Evolutionary conservation across 2,797 vertebrate genomes (phyloP).

Genomic region (Yasuhikotakia modesta): DNA sequence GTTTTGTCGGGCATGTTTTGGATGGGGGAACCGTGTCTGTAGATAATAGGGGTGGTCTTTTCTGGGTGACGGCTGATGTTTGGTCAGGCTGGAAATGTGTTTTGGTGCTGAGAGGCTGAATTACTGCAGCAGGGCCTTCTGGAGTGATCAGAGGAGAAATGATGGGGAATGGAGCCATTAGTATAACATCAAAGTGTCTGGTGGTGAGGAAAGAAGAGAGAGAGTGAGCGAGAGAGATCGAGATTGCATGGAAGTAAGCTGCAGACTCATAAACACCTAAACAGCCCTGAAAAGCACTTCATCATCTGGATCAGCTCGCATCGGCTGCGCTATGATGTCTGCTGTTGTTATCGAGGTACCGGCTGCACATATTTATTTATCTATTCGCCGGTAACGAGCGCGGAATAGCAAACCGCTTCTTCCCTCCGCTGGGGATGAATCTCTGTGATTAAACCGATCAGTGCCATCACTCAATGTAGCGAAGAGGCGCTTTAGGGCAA

Average conservation of each 20-base stretch:
- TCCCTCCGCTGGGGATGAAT: conserved; percentile 44
- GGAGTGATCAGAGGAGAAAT: conserved; percentile 47
- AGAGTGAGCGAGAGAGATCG: conserved; percentile 3
- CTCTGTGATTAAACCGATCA: conserved; percentile 60
- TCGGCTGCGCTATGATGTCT: conserved; percentile 49
- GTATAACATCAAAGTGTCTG: conserved; percentile 57
- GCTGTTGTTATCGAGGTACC: conserved; percentile 49
- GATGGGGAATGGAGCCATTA: conserved; percentile 54
- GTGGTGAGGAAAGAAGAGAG: conserved; percentile 7
- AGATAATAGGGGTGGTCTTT: conserved; percentile 40
- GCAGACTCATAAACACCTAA: conserved; percentile 55
- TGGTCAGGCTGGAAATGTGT: conserved; percentile 49
- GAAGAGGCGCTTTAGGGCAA: conserved; percentile 54
- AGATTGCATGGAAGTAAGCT: conserved; percentile 48
- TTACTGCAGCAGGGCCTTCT: conserved; percentile 44
- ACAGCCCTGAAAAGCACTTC: conserved; percentile 56
- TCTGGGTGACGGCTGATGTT: conserved; percentile 13
- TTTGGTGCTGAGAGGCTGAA: conserved; percentile 48
- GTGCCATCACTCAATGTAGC: conserved; percentile 56
- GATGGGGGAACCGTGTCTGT: conserved; percentile 40
- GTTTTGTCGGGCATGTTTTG: conserved; percentile 13
- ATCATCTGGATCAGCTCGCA: conserved; percentile 47
- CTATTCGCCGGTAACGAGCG: conserved; percentile 54
- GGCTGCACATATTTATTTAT: conserved; percentile 55
- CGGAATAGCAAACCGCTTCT: conserved; percentile 53